Evolutionary conservation across 2,888 invertebrate species (phyloP).

Genomic region (Papilio gigon): DNA sequence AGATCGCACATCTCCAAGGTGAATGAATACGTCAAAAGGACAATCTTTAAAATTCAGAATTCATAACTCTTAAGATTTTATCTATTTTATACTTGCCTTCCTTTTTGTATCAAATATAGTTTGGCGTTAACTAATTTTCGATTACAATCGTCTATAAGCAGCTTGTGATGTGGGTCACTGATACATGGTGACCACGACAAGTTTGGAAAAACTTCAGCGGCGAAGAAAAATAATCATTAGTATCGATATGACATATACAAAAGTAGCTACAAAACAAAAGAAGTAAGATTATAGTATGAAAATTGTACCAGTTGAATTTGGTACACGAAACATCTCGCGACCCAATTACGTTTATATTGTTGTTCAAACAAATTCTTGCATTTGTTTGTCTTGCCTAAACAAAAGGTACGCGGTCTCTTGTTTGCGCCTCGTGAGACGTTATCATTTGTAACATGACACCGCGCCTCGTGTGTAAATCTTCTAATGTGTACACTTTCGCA

Average conservation of each 20-base stretch:
- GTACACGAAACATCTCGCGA: conserved; percentile 28
- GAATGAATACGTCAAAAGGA: background rate
- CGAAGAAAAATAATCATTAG: background rate
- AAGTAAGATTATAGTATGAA: background rate
- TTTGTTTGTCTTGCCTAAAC: conserved; percentile 60
- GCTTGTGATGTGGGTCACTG: too few species aligned
- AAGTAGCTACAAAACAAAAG: background rate
- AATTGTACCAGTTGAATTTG: background rate
- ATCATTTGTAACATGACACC: conserved; percentile 72
- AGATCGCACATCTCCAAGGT: background rate
- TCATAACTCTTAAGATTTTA: too few species aligned
- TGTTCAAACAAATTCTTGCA: conserved; percentile 51
- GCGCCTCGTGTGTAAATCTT: conserved; percentile 75
- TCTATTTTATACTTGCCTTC: too few species aligned
- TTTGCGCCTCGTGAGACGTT: conserved; percentile 67
- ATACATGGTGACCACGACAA: too few species aligned
- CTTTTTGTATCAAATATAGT: too few species aligned
- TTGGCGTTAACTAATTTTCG: too few species aligned
- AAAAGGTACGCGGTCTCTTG: conserved; percentile 50
- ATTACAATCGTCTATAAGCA: too few species aligned
- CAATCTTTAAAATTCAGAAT: too few species aligned
- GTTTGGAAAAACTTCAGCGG: too few species aligned
- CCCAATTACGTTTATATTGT: conserved; percentile 32
- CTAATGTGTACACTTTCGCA: conserved; percentile 73
- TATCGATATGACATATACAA: background rate